Evolutionary conservation across 2,113 vertebrate species (phyloP), one percentile per base, ranked within the genome.

Genomic region (Anarhynchus alexandrinus): DNA sequence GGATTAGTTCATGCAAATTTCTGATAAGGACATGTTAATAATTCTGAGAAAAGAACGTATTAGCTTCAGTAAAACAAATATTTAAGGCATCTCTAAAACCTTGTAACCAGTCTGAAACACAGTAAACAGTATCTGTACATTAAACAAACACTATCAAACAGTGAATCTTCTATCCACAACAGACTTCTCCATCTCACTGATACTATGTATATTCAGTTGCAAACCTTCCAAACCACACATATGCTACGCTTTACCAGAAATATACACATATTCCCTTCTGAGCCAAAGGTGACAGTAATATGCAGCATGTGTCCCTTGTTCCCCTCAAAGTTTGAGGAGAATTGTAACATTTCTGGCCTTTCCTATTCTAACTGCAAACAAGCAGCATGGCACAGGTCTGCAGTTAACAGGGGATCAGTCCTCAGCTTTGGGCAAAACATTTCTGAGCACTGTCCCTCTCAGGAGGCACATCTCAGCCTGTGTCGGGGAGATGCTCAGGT

Each of bases 1-100:
- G 85, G 71, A 96, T 95, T 95, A 94, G 18, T 91, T 82, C 14
- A 79, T 94, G 86, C 61, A 91, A 93, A 95, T 84, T 96, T 95
- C 61, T 86, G 83, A 95, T 95, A 96, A 94, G 22, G 52, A 61
- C 8, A 14, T 72, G 16, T 51, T 93, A 65, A 87, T 87, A 95
- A 85, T 78, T 93, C 49, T 58, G 65, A 76, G 70, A 49, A 89
- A 87, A 95, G 1, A 86, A 52, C 3, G 5, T 40, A 67, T 47
- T 76, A 79, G 23, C 61, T 87, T 87, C 74, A 82, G 54, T 42
- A 80, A 93, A 93, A 70, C 34, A 93, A 91, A 85, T 79, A 77
- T 52, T 93, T 82, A 87, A 79, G 45, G 12, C 61, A 69, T 90
- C 25, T 52, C 38, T 93, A 87, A 74, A 95, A 61, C 64, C 30